phyloP scores from a whole-genome alignment of 2,888 invertebrate genomes.

The Diplazon laetatorius region DNA sequence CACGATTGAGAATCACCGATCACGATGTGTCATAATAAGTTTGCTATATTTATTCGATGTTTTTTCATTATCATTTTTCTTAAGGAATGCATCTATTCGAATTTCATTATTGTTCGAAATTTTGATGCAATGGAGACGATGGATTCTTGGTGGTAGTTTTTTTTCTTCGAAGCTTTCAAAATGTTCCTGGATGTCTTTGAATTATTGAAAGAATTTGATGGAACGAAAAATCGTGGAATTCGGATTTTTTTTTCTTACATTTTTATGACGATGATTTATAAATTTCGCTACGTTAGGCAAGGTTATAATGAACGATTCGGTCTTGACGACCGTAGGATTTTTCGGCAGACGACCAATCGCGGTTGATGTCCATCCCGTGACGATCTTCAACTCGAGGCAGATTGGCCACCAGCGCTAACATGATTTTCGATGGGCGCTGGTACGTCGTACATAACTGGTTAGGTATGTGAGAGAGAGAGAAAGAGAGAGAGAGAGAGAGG shows the following conservation, averaged over 20 bases:
- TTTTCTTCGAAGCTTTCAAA: background rate
- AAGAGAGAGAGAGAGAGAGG: constrained; percentile 28
- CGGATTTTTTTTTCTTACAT: background rate
- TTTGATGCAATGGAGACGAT: background rate
- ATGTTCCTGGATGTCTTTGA: background rate
- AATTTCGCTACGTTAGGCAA: too few species aligned
- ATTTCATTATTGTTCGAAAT: background rate
- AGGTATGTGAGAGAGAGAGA: constrained; percentile 33
- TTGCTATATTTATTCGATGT: constrained; percentile 7
- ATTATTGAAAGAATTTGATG: background rate
- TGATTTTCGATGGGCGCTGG: constrained; percentile 30
- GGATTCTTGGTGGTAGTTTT: background rate
- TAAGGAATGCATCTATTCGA: background rate
- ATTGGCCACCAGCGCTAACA: background rate
- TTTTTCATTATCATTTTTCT: background rate
- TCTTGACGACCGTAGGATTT: background rate
- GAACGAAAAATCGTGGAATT: background rate
- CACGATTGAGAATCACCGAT: background rate
- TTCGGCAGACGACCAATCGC: constrained; percentile 5
- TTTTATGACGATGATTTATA: constrained; percentile 4
- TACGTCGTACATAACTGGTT: constrained; percentile 42
- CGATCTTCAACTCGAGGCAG: background rate
- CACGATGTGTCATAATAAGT: background rate
- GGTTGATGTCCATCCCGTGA: background rate
- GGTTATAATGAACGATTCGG: too few species aligned